Evolutionary conservation across 2,113 vertebrate species (phyloP).

Genomic region (Cinclus cinclus): DNA sequence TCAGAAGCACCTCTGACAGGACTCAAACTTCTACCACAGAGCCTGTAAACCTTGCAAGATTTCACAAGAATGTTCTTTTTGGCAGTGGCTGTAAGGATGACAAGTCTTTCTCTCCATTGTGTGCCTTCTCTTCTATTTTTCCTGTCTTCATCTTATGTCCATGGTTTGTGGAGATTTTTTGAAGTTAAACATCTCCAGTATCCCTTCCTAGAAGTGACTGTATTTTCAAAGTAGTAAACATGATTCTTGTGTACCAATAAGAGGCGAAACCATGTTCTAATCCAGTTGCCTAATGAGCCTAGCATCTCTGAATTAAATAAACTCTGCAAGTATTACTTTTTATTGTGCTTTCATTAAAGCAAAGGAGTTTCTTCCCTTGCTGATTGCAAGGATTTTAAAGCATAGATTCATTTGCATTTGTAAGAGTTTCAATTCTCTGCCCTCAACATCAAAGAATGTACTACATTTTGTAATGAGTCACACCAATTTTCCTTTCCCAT

Average conservation of each 20-base stretch:
- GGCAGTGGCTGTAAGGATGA: neutral
- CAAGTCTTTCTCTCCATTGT: neutral
- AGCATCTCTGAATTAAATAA: constrained; percentile 42
- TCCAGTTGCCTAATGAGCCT: neutral
- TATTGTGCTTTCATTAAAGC: constrained; percentile 34
- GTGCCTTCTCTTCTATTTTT: neutral
- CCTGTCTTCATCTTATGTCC: neutral
- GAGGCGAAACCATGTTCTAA: neutral
- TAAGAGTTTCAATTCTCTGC: neutral
- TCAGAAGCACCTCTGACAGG: neutral
- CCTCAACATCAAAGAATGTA: neutral
- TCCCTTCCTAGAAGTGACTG: neutral
- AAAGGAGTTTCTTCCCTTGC: neutral
- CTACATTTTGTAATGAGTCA: neutral
- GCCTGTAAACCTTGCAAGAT: neutral
- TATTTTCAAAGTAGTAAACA: neutral
- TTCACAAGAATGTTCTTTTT: neutral
- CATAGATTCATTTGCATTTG: neutral
- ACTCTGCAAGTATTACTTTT: constrained; percentile 38
- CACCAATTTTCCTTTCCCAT: neutral
- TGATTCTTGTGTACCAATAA: neutral
- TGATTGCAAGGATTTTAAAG: constrained; percentile 4
- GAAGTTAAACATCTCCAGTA: neutral
- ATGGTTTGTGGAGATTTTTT: neutral
- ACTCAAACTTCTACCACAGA: neutral